Base-by-base conservation (phyloP, 1,140 invertebrate species). In the Ceratosolen fusciceps region DNA sequence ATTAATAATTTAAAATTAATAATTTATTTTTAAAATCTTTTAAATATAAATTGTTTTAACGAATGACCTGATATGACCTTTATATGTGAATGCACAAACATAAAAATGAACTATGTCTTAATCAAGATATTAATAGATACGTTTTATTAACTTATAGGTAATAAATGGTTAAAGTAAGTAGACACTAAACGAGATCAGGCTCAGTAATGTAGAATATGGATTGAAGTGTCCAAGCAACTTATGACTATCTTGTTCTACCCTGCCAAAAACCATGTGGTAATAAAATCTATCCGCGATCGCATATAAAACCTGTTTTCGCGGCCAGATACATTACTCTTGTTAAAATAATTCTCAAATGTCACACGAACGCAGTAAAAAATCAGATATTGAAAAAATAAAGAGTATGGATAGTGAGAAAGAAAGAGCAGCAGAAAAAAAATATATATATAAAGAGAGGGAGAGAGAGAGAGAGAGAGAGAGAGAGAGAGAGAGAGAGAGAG, bases 221-320 rank as follows among this genome's bases (percentile, higher is more conserved):
- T 54, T 37, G 26, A 52, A 67, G 49, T 65, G 26, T 37, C 19
- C 14, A 21, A 47, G 21, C 72, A 52, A 54, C 26, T 29, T 10
- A 14, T 31, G 49, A 72, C 31, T 54, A 49, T 21, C 43, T 62
- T 24, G 74, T 19, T 29, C 21, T 5, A 21, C 19, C 65, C 79
- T 87, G 87, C 87, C 87, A 88, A 88, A 88, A 87, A 81, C 68
- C 81, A 84, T 88, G 87, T 86, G 83, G 85, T 84, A 88, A 88
- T 86, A 81, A 82, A 39, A 19, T 70, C 37, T 70, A 47, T 16
- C 65, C 79, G 83, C 82, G 82, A 86, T 85, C 83, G 80, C 85
- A 85, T 79, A 71, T 65, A 73, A 80, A 81, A 43, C 58, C 74
- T 58, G 19, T 34, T 14, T 70, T 72, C 75, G 81, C 83, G 19